A percentile compares a stretch with the other conserved stretches of the same genome.
These are phyloP conservation scores for Camelus bactrianus DNA, from an alignment of 2,113 vertebrate species.

Conservation along the genomic window DNA sequence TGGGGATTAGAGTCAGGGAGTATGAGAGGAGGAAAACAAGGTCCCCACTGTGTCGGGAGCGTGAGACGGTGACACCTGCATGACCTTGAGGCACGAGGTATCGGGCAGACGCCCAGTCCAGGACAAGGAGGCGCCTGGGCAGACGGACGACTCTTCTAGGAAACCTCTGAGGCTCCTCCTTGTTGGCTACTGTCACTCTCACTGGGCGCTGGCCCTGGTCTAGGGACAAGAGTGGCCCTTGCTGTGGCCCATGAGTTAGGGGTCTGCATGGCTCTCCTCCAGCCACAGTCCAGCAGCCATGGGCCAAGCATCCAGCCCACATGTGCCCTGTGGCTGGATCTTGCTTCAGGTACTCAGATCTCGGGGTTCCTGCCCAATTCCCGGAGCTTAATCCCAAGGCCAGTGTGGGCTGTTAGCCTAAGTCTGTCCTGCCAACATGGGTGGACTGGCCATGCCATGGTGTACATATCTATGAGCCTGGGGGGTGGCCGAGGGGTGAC, in stretches of 20 bases:
- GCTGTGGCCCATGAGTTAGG: too few species aligned
- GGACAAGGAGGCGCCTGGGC: neutral
- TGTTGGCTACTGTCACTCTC: neutral
- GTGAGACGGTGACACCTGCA: neutral
- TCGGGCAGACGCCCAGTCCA: neutral
- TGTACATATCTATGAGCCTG: neutral
- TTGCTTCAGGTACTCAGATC: neutral
- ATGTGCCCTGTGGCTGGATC: rapidly evolving
- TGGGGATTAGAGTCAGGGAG: constrained; percentile 53
- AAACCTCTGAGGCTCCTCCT: neutral
- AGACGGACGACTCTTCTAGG: constrained; percentile 43
- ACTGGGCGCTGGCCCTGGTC: neutral
- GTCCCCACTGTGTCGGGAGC: neutral
- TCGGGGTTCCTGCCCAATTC: neutral
- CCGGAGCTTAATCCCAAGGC: neutral
- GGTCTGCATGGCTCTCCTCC: neutral
- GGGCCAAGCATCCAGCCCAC: neutral
- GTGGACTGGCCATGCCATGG: neutral
- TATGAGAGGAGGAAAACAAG: constrained; percentile 36
- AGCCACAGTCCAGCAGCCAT: neutral
- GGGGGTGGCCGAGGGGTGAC: neutral
- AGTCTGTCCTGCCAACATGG: neutral
- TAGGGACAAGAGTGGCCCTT: neutral
- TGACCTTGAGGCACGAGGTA: neutral
- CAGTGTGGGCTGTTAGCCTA: neutral